Evolutionary conservation across 1,140 invertebrate genomes (phyloP).

Genomic region (Neodiprion lecontei): DNA sequence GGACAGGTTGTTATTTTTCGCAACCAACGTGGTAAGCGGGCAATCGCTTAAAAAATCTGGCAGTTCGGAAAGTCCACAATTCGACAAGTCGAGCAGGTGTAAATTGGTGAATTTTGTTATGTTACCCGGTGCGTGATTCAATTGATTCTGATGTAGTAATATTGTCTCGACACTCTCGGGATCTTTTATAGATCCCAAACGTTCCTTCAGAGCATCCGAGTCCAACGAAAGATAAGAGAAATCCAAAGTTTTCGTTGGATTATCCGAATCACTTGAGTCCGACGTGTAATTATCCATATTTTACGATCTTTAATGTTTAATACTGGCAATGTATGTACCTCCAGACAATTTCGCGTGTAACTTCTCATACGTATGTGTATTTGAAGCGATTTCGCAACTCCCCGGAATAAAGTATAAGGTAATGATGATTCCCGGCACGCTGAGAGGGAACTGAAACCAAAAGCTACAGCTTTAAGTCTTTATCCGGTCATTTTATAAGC

Average conservation of each 20-base stretch:
- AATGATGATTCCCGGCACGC: too few relatives aligned
- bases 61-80: conserved; percentile 79
- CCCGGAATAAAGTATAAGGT: too few relatives aligned
- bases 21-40: conserved; percentile 78
- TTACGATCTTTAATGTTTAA: conserved; percentile 12
- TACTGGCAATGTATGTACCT: not conserved
- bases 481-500: too few relatives aligned
- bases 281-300: conserved; percentile 79
- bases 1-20: conserved; percentile 86
- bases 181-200: conserved; percentile 66
- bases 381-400: too few relatives aligned
- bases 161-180: conserved; percentile 73
- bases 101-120: conserved; percentile 73
- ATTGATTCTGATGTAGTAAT: conserved; percentile 74
- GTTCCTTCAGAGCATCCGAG: conserved; percentile 63
- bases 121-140: conserved; percentile 61
- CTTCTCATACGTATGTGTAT: too few relatives aligned
- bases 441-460: too few relatives aligned
- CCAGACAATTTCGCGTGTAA: too few relatives aligned
- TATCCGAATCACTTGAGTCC: conserved; percentile 81
- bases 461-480: too few relatives aligned
- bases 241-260: conserved; percentile 71
- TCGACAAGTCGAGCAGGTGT: conserved; percentile 84
- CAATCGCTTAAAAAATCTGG: conserved; percentile 78
- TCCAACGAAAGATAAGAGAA: conserved; percentile 73